These are phyloP conservation scores for Myotis yumanensis DNA, from an alignment of 2,113 vertebrate genomes.

Conservation along the genomic window DNA sequence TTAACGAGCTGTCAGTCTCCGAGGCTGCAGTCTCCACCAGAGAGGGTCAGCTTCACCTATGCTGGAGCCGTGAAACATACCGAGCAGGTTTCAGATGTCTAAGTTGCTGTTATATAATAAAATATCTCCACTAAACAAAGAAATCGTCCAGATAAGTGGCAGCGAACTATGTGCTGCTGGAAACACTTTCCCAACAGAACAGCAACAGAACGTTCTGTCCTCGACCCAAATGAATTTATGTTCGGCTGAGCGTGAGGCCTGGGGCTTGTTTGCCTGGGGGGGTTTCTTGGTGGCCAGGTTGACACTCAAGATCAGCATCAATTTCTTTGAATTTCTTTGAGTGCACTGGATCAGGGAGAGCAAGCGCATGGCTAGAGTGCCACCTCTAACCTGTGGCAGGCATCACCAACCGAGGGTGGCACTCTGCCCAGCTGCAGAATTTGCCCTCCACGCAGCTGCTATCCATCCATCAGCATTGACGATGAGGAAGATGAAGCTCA, in stretches of 20 bases:
- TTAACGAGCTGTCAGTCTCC: background rate
- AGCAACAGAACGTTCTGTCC: constrained; percentile 47
- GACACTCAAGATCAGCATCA: background rate
- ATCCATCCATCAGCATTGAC: background rate
- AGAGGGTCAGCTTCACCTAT: background rate
- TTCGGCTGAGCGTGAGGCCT: background rate
- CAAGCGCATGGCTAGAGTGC: background rate
- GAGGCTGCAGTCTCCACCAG: background rate
- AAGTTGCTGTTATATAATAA: constrained; percentile 37
- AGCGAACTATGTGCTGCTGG: constrained; percentile 36
- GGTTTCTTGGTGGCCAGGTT: background rate
- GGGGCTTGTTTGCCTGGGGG: background rate
- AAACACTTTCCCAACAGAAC: background rate
- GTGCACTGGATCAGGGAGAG: background rate
- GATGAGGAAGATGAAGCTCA: background rate
- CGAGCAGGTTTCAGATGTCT: background rate
- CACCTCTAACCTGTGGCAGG: background rate
- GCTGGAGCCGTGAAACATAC: background rate
- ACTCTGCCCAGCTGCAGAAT: background rate
- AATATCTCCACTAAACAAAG: constrained; percentile 54
- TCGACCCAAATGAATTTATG: constrained; percentile 14
- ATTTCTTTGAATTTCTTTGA: constrained; percentile 22
- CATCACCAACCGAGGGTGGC: background rate
- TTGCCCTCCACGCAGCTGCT: background rate
- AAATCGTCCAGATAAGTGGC: constrained; percentile 46